A percentile compares a stretch with the other conserved stretches of the same genome.
phyloP scores from a whole-genome alignment of 37 sponge, comb jelly and placozoan genomes.

The Chondrilla cf. caribensis region DNA sequence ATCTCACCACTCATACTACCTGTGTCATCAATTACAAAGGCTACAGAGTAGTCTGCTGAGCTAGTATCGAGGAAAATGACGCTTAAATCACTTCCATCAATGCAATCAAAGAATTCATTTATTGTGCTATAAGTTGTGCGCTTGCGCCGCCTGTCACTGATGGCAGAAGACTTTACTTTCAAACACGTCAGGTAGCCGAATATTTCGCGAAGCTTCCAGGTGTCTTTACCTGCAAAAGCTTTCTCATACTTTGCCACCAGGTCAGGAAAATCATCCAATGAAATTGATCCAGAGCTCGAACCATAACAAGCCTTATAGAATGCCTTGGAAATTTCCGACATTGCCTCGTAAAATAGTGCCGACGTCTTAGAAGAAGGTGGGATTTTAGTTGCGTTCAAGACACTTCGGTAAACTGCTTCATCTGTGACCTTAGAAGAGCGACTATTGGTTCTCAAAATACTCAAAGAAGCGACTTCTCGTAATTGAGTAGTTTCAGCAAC shows the following conservation, averaged over 20 bases:
- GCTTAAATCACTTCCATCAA: neutral
- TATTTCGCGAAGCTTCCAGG: neutral
- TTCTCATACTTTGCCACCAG: neutral
- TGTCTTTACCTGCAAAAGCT: neutral
- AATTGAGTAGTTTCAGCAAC: too few relatives aligned
- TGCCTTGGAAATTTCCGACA: neutral
- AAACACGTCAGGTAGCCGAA: neutral
- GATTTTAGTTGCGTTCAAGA: neutral
- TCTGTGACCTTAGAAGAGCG: too few relatives aligned
- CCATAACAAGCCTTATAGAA: neutral
- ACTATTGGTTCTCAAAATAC: too few relatives aligned
- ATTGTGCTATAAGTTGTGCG: neutral
- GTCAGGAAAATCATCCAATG: neutral
- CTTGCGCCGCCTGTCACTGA: neutral
- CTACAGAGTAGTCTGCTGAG: neutral
- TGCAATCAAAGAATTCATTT: neutral
- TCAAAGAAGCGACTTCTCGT: too few relatives aligned
- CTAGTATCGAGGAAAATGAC: neutral
- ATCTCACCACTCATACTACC: conserved; percentile 14
- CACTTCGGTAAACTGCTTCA: neutral
- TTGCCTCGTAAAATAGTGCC: neutral
- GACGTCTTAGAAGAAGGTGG: neutral
- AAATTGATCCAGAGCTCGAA: neutral
- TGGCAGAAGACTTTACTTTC: neutral
- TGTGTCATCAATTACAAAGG: conserved; percentile 20